Evolutionary conservation across 2,888 invertebrate species (phyloP).

Genomic region (Scaptomyza parva): DNA sequence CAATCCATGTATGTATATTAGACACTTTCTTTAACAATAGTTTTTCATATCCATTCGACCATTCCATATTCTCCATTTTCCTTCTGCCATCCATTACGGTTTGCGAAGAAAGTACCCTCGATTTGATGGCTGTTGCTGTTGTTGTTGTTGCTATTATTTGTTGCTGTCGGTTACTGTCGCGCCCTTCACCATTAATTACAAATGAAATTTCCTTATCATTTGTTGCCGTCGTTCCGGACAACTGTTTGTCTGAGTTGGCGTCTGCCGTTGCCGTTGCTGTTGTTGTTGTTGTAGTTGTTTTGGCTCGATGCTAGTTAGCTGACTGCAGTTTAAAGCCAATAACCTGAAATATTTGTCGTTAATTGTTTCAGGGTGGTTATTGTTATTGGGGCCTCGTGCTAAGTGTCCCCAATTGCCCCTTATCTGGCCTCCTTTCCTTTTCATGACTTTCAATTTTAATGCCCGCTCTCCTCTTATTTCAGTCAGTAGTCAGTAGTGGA

Average conservation of each 20-base stretch:
- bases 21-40: too few species aligned
- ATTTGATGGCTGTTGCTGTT: neutral
- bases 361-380: slow-evolving; percentile 63
- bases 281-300: too few species aligned
- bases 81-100: neutral
- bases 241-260: slow-evolving; percentile 56
- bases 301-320: neutral
- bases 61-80: neutral
- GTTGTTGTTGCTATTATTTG: slow-evolving; percentile 12
- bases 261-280: too few species aligned
- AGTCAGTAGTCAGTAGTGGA: slow-evolving; percentile 4
- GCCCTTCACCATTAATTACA: slow-evolving; percentile 66
- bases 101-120: neutral
- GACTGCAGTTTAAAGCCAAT: slow-evolving; percentile 57
- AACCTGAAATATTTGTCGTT: slow-evolving; percentile 67
- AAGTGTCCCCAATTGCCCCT: slow-evolving; percentile 3
- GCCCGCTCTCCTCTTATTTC: slow-evolving; percentile 17
- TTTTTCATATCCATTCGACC: neutral
- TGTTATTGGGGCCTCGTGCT: slow-evolving; percentile 64
- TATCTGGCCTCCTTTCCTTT: neutral
- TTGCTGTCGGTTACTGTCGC: slow-evolving; percentile 23
- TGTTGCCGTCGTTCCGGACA: slow-evolving; percentile 39
- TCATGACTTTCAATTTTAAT: slow-evolving; percentile 63
- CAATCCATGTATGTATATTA: neutral
- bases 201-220: slow-evolving; percentile 69